Conservation (phyloP, 2,797 vertebrate genomes). For the Lacerta bilineata region DNA sequence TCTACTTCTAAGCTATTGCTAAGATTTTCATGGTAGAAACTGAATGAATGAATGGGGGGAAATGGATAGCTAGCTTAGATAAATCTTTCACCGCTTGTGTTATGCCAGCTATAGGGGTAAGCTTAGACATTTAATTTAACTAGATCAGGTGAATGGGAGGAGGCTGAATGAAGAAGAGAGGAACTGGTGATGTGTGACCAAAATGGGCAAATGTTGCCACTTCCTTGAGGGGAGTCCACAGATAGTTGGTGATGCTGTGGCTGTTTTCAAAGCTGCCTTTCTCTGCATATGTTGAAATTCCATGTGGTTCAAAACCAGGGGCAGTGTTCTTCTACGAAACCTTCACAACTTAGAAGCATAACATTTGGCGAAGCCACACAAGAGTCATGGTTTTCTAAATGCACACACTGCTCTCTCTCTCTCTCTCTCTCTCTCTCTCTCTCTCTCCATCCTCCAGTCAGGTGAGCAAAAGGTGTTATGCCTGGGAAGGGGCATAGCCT, state of each 20-base stretch:
- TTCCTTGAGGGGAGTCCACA: not conserved
- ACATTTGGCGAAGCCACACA: not conserved
- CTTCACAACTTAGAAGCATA: not conserved
- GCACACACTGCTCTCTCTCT: too few species aligned
- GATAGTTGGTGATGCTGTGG: not conserved
- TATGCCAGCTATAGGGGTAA: not conserved
- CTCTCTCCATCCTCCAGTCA: too few species aligned
- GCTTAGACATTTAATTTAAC: not conserved
- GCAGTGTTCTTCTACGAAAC: not conserved
- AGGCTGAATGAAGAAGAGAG: not conserved
- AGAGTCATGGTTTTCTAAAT: too few species aligned
- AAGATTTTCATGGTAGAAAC: not conserved
- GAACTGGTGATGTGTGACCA: not conserved
- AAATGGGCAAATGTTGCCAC: not conserved
- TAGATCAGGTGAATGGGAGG: too few species aligned
- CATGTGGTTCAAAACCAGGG: not conserved
- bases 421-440: too few species aligned
- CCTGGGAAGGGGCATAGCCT: too few species aligned
- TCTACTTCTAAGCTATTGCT: not conserved
- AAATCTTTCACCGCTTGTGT: not conserved
- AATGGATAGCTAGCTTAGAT: not conserved
- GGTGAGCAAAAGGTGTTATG: not conserved
- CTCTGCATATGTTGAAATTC: slow-evolving; percentile 52
- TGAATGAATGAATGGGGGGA: not conserved
- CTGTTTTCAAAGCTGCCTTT: slow-evolving; percentile 14